phyloP scores from a whole-genome alignment of 2,113 vertebrate species.

The Pluvianellus socialis region DNA sequence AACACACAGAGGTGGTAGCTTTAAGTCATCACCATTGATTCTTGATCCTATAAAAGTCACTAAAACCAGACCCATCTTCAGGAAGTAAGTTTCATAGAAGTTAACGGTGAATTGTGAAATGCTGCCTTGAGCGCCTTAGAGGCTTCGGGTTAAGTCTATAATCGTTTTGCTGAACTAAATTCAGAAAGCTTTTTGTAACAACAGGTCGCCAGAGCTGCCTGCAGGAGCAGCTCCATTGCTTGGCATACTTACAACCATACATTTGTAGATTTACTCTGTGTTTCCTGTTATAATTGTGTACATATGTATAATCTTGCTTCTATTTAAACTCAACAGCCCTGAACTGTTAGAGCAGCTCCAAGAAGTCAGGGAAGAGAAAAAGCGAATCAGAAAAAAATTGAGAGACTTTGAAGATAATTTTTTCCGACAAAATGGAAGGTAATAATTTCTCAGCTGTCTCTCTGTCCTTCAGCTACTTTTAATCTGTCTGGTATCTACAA shows the following conservation, averaged over 20 bases:
- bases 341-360: constrained; percentile 96
- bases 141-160: not conserved
- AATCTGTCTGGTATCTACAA: not conserved
- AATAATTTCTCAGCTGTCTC: not conserved
- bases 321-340: constrained; percentile 74
- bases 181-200: not conserved
- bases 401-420: constrained; percentile 97
- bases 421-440: constrained; percentile 96
- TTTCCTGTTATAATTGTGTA: not conserved
- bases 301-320: not conserved
- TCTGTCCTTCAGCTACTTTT: not conserved
- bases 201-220: not conserved
- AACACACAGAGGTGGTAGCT: not conserved
- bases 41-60: not conserved
- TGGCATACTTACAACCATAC: rapidly evolving
- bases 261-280: not conserved
- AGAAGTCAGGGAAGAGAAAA: constrained; percentile 94
- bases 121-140: not conserved
- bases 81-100: not conserved
- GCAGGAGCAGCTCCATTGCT: not conserved
- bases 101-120: not conserved
- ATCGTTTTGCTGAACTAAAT: not conserved
- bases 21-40: not conserved
- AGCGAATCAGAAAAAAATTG: constrained; percentile 90
- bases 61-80: not conserved